Evolutionary conservation across 2,797 vertebrate genomes (phyloP), one percentile per base, ranked within the genome.

Genomic region (Chelmon rostratus): DNA sequence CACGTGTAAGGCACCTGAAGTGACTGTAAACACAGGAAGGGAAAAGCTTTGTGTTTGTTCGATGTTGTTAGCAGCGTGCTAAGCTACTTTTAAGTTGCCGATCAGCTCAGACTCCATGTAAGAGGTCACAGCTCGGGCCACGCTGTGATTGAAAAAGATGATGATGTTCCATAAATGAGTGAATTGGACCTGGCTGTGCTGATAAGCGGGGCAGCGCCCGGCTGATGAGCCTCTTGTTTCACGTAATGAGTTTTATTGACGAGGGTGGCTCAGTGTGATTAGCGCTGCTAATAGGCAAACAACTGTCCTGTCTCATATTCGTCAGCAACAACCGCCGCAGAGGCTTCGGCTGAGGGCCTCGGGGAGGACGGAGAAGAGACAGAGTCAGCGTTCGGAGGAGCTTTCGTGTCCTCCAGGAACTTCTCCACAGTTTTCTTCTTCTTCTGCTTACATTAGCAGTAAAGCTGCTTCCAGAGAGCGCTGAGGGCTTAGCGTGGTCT

Each of bases 241-340:
- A 9, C 70, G 38, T 91, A 91, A 91, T 92, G 85, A 90, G 79
- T 76, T 90, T 89, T 87, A 90, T 88, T 89, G 89, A 89, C 91
- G 77, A 0, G 69, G 68, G 54, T 73, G 77, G 66, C 84, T 81
- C 68, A 0, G 59, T 21, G 77, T 76, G 80, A 91, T 91, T 86
- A 87, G 76, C 13, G n/a, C 21, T 5, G 42, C 76, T 86, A 90
- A 90, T 67, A 76, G 73, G 83, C 70, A 86, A 90, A 91, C 86
- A 86, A 79, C 64, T 73, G 83, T 84, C 81, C 40, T 6, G 2
- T 33, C 52, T 78, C 35, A 16, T 65, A 54, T 82, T 49, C 5
- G n/a, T 75, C 81, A n/a, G 58, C 67, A 69, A 5, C 66, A 23
- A 25, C 64, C 38, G 0, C 8, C n/a, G 1, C 40, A n/a, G 53